Evolutionary conservation across 2,113 vertebrate species (phyloP), one percentile per base, ranked within the genome.

Genomic region (Anguilla japonica): DNA sequence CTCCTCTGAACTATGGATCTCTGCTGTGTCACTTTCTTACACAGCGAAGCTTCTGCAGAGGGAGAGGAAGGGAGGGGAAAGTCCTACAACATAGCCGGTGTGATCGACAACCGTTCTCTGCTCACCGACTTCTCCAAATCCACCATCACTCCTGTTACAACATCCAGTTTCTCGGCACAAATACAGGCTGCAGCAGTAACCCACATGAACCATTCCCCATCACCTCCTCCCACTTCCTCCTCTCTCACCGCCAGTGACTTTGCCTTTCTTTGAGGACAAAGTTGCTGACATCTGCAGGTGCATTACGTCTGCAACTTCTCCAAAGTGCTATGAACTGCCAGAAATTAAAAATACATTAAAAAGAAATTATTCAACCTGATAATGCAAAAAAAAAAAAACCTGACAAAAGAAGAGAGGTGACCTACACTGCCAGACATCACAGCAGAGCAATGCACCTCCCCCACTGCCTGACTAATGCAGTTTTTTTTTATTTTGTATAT

Each of bases 301-400:
- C 22, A 22, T 67, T 22, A 67, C 8, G 20, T 22, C 60, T 16
- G 60, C 60, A 67, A 26, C 60, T 67, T 67, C 60, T 22, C 22
- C 60, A 26, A 8, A 67, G 60, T 67, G 60, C 60, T 22, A 67
- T 26, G 60, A 26, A 67, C 60, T 26, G 60, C 60, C 60, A 67
- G 60, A 67, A 67, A 67, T 67, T 67, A 67, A 67, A 67, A 67
- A 67, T 67, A 67, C 60, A 67, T 67, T 67, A 67, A 67, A 67
- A 67, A 67, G 0, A 67, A 26, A 67, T 67, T 67, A 22, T 26
- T 67, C 20, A 26, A 67, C 60, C 20, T 67, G 60, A 67, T 26
- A 26, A 67, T 60, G 57, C 57, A 60, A 60, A 18, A 60, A 60
- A 60, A 60, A 60, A 15, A 15, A 15, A 60, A 60, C 57, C 57